Evolutionary conservation across 1,140 invertebrate species (phyloP).

Genomic region (Chrysoperla carnea): DNA sequence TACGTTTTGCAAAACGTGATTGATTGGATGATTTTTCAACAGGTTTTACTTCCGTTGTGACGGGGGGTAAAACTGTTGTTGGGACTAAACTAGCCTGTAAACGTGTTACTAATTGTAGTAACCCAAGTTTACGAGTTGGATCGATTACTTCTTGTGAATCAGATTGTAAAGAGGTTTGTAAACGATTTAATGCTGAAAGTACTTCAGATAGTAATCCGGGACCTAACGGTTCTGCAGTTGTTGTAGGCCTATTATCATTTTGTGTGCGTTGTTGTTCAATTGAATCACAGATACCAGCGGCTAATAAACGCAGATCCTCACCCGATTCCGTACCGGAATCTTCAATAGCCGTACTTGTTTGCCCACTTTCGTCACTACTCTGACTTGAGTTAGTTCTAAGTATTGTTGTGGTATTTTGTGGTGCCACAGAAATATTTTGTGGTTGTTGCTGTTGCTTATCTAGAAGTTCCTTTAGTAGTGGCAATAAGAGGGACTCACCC

Average conservation of each 20-base stretch:
- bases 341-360: conserved; percentile 17
- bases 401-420: too few relatives aligned
- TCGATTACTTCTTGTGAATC: conserved; percentile 26
- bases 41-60: conserved; percentile 18
- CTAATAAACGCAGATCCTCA: conserved; percentile 32
- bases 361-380: conserved; percentile 5
- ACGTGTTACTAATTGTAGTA: conserved; percentile 55
- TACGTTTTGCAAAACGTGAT: conserved; percentile 22
- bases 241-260: not conserved
- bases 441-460: conserved; percentile 13
- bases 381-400: conserved; percentile 12
- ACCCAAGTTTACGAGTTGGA: conserved; percentile 34
- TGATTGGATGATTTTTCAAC: conserved; percentile 3
- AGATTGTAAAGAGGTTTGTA: conserved; percentile 49
- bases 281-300: conserved; percentile 18
- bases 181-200: conserved; percentile 49
- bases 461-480: conserved; percentile 36
- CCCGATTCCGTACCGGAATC: conserved; percentile 51
- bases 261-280: conserved; percentile 2
- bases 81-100: conserved; percentile 48
- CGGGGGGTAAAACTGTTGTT: conserved; percentile 26
- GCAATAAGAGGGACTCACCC: conserved; percentile 37
- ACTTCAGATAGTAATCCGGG: conserved; percentile 55
- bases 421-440: conserved; percentile 1
- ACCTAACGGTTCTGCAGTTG: conserved; percentile 1